phyloP scores from a whole-genome alignment of 2,113 vertebrate genomes.

The Oxyura jamaicensis region DNA sequence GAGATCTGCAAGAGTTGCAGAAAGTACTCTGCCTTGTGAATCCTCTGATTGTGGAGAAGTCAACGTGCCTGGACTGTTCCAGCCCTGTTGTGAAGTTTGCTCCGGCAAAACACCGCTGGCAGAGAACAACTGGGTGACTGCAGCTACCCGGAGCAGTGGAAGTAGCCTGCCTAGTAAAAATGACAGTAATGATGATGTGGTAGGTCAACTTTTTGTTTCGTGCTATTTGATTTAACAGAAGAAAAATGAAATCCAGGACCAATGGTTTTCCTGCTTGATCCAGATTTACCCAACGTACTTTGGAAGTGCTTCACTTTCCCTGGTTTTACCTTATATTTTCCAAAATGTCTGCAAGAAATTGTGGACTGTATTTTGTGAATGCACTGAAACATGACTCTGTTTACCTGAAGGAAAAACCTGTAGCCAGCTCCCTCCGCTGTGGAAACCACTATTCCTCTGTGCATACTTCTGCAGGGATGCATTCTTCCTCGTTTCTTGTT shows the following conservation, averaged over 20 bases:
- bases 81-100: not conserved
- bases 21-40: not conserved
- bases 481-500: not conserved
- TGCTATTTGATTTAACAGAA: not conserved
- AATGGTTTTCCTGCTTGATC: not conserved
- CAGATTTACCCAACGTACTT: not conserved
- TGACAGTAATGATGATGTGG: slow-evolving; percentile 27
- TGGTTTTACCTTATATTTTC: not conserved
- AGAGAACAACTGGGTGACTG: not conserved
- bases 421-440: not conserved
- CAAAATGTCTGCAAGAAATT: not conserved
- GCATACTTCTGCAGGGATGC: not conserved
- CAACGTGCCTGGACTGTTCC: not conserved
- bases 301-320: not conserved
- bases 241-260: not conserved
- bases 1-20: slow-evolving; percentile 31
- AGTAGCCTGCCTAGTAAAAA: slow-evolving; percentile 18
- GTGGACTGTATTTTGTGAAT: not conserved
- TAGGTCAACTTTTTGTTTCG: slow-evolving; percentile 54
- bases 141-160: not conserved
- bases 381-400: not conserved
- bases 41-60: not conserved
- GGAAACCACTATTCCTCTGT: not conserved
- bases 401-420: not conserved
- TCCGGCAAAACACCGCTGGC: not conserved